Evolutionary conservation across 2,113 vertebrate species (phyloP).

Genomic region (Hemiprocne comata): DNA sequence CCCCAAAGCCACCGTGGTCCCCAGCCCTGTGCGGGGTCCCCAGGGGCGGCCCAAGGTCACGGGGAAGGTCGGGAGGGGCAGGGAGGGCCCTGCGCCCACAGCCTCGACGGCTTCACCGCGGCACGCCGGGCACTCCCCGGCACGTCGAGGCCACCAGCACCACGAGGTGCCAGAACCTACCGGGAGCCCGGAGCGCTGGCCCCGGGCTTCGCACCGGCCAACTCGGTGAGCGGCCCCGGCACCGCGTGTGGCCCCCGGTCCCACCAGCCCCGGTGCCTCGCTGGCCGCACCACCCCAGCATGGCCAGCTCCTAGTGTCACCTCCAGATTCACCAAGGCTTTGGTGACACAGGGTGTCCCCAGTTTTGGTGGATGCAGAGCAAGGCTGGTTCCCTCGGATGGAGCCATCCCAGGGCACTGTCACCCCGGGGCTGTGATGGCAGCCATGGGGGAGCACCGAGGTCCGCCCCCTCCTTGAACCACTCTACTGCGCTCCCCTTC

Average conservation of each 20-base stretch:
- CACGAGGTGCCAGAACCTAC: fast-evolving
- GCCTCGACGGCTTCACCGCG: not conserved
- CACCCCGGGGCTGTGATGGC: not conserved
- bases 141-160: not conserved
- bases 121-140: not conserved
- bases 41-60: not conserved
- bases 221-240: too few species aligned
- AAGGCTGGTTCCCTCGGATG: not conserved
- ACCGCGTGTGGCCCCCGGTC: fast-evolving
- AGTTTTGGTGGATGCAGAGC: not conserved
- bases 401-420: fast-evolving
- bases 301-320: fast-evolving
- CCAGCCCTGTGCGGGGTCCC: not conserved
- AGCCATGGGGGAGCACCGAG: not conserved
- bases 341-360: fast-evolving
- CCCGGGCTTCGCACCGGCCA: not conserved
- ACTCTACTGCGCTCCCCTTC: fast-evolving
- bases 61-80: not conserved
- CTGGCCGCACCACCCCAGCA: not conserved
- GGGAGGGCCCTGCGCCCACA: fast-evolving
- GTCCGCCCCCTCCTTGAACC: fast-evolving
- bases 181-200: fast-evolving
- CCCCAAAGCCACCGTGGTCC: not conserved
- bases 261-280: too few species aligned
- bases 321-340: fast-evolving